These are phyloP conservation scores for Plutella xylostella DNA, from an alignment of 2,888 invertebrate genomes.

Conservation along the genomic window DNA sequence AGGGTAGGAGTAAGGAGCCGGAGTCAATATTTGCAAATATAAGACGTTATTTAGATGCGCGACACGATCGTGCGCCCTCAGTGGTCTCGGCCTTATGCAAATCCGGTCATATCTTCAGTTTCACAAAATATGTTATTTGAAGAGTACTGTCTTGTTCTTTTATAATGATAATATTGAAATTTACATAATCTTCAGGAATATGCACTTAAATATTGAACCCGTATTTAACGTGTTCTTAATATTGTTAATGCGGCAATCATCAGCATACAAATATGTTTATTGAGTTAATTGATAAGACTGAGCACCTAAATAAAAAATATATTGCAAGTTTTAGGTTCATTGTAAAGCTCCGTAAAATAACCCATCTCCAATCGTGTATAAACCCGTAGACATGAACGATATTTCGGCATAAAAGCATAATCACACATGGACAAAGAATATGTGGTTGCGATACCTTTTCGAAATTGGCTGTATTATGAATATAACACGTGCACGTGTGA, in stretches of 20 bases:
- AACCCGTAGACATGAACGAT: no score
- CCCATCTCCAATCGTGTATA: no score
- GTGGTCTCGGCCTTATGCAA: conserved; percentile 54
- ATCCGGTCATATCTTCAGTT: conserved; percentile 52
- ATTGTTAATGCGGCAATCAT: no score
- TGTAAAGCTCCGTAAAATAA: no score
- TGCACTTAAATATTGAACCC: no score
- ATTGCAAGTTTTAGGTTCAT: no score
- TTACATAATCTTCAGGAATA: no score
- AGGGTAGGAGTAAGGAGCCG: conserved; percentile 53
- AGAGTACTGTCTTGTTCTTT: conserved; percentile 22
- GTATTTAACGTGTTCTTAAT: no score
- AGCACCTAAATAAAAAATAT: no score
- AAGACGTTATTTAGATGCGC: conserved; percentile 66
- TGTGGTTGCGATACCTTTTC: conserved; percentile 26
- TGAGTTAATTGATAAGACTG: no score
- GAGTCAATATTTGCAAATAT: conserved; percentile 67
- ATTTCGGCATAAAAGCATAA: background rate
- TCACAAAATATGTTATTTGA: conserved; percentile 59
- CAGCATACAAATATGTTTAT: no score
- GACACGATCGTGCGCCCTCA: conserved; percentile 53
- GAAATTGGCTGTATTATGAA: conserved; percentile 48
- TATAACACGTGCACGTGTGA: conserved; percentile 53
- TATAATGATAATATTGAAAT: no score
- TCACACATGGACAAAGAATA: conserved; percentile 20